phyloP scores from a whole-genome alignment of 92 coral and sea anemone genomes.

The Phenganax marumi region DNA sequence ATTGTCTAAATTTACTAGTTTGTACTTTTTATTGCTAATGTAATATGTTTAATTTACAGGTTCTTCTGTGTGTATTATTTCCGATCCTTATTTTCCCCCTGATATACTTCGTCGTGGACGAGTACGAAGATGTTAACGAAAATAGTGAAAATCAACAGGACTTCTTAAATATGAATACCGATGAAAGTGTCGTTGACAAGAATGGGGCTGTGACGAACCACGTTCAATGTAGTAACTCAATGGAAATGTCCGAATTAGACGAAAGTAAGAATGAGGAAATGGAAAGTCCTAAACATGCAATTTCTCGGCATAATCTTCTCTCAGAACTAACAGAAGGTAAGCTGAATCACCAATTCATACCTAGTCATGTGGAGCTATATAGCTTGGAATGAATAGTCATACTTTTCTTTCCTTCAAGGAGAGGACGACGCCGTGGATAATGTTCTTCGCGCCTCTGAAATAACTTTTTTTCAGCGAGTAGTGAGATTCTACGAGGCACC shows the following conservation, averaged over 20 bases:
- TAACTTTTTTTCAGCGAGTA: conserved; percentile 62
- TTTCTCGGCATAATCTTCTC: conserved; percentile 32
- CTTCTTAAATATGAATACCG: conserved; percentile 46
- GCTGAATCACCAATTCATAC: not conserved
- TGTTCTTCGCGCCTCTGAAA: conserved; percentile 66
- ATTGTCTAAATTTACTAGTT: too few relatives aligned
- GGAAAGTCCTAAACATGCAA: not conserved
- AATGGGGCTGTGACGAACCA: not conserved
- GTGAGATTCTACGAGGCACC: conserved; percentile 83
- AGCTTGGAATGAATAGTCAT: not conserved
- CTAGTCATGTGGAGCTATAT: not conserved
- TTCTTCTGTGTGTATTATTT: conserved; percentile 62
- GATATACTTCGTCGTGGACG: conserved; percentile 89
- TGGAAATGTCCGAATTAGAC: conserved; percentile 19
- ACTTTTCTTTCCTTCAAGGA: not conserved
- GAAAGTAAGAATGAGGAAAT: not conserved
- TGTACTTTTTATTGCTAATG: too few relatives aligned
- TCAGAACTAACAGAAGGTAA: conserved; percentile 18
- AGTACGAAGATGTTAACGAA: conserved; percentile 67
- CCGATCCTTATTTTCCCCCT: conserved; percentile 82
- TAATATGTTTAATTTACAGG: conserved; percentile 44
- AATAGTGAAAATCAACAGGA: conserved; percentile 51
- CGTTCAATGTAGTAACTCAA: conserved; percentile 7
- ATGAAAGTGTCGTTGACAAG: conserved; percentile 21
- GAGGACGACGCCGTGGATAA: conserved; percentile 82